Percentiles rank a stretch among this genome's conserved stretches.
phyloP scores from a whole-genome alignment of 2,888 invertebrate species.

The Cylindroiulus punctatus region DNA sequence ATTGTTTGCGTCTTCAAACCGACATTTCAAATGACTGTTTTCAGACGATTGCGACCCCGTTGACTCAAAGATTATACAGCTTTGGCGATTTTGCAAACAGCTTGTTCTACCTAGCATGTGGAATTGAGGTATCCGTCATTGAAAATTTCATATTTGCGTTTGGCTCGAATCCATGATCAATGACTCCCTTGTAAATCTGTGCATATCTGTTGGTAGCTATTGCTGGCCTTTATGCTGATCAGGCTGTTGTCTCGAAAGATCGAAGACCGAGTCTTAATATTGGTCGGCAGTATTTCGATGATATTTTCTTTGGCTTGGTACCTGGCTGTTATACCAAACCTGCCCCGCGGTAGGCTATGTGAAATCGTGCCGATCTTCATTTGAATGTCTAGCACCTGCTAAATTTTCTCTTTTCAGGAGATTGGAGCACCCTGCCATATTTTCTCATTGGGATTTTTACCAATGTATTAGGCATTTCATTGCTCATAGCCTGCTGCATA shows the following conservation, averaged over 20 bases:
- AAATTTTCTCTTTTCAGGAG: conserved; percentile 50
- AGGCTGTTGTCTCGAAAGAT: conserved; percentile 48
- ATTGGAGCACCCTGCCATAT: conserved; percentile 52
- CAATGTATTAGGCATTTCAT: conserved; percentile 54
- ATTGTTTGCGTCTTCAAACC: background rate
- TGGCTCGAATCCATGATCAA: too few species aligned
- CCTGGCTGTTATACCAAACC: conserved; percentile 37
- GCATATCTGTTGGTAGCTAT: background rate
- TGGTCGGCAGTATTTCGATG: conserved; percentile 49
- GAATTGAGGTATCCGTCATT: conserved; percentile 51
- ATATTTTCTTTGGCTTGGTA: conserved; percentile 54
- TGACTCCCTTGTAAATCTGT: too few species aligned
- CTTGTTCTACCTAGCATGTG: conserved; percentile 46
- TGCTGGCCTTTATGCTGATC: conserved; percentile 43
- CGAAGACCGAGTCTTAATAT: conserved; percentile 52
- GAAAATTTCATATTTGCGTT: background rate
- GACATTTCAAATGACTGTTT: background rate
- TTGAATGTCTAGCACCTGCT: too few species aligned
- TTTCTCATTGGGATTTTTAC: conserved; percentile 50
- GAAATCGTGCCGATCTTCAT: too few species aligned
- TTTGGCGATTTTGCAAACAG: conserved; percentile 54
- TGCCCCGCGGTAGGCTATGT: background rate
- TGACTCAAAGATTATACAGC: conserved; percentile 40
- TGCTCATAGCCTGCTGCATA: conserved; percentile 49
- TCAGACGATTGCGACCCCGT: conserved; percentile 55